phyloP scores from a whole-genome alignment of 2,113 vertebrate species.

The Notarius quadriscutis region DNA sequence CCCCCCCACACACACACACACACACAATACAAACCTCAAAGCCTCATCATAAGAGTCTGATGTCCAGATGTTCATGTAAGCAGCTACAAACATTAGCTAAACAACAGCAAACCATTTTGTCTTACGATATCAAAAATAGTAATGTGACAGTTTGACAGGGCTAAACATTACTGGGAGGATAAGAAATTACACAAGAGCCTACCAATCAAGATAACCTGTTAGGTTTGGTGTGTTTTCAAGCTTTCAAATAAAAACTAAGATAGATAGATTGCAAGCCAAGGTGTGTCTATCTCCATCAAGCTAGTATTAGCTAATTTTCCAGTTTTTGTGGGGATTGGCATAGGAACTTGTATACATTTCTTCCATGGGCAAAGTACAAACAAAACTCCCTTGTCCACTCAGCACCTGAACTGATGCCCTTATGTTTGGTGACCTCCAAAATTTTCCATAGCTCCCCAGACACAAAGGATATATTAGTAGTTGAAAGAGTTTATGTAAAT shows the following conservation, averaged over 20 bases:
- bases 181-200: not conserved
- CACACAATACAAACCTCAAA: not conserved
- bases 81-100: not conserved
- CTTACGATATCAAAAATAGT: not conserved
- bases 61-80: not conserved
- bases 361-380: not conserved
- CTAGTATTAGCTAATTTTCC: not conserved
- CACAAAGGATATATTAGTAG: not conserved
- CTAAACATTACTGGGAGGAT: constrained; percentile 58
- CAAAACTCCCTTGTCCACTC: not conserved
- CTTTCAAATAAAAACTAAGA: not conserved
- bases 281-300: not conserved
- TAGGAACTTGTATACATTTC: not conserved
- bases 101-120: not conserved
- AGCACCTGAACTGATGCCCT: not conserved
- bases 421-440: not conserved
- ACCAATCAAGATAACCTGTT: not conserved
- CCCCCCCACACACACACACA: not conserved
- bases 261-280: too few relatives aligned
- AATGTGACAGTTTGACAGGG: not conserved
- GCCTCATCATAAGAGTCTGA: not conserved
- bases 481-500: not conserved
- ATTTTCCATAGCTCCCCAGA: not conserved
- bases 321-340: not conserved
- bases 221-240: not conserved